Base-by-base conservation (phyloP, 2,113 vertebrate genomes). In the Cyanoderma ruficeps region DNA sequence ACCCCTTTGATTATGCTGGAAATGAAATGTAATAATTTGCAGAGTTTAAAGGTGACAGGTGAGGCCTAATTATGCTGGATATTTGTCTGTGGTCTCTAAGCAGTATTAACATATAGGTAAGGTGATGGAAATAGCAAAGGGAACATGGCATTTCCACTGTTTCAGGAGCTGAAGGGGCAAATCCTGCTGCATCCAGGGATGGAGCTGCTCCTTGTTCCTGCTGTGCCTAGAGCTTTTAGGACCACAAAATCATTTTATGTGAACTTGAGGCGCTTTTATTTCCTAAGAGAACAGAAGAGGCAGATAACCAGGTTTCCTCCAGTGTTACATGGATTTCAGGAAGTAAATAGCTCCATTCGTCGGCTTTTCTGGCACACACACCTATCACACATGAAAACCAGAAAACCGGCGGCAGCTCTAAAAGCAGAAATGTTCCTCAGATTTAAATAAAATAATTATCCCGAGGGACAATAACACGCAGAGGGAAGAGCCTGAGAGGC, bases 81-180 rank as follows among this genome's bases (percentile, higher is more conserved):
- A 30, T 65, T 87, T 79, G 30, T 12, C 4, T 41, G 13, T 2
- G 5, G 13, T 46, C 5, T 85, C 89, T 52, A 28, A 80, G 69
- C 17, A 47, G 2, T 23, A 30, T 70, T 42, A n/a, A 31, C 3
- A 7, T 2, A 16, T 0, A 68, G 30, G 5, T 52, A 56, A 55
- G 35, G 56, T 0, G 3, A 7, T 31, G 15, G 3, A 47, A 22
- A n/a, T 6, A 17, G 16, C n/a, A 90, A 85, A 61, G 0, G 2
- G 15, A 60, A n/a, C 0, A 0, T 6, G 5, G 1, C 2, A 28
- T 49, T 82, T 27, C 28, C 27, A 33, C 9, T 63, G 1, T 4
- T n/a, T 15, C 6, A 11, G 35, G 25, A 59, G 10, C 20, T 8
- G 30, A 56, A 16, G 12, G 23, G 12, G 23, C 4, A 30, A 65